These are phyloP conservation scores for Orthosia gothica DNA, from an alignment of 2,888 invertebrate genomes.

Conservation along the genomic window DNA sequence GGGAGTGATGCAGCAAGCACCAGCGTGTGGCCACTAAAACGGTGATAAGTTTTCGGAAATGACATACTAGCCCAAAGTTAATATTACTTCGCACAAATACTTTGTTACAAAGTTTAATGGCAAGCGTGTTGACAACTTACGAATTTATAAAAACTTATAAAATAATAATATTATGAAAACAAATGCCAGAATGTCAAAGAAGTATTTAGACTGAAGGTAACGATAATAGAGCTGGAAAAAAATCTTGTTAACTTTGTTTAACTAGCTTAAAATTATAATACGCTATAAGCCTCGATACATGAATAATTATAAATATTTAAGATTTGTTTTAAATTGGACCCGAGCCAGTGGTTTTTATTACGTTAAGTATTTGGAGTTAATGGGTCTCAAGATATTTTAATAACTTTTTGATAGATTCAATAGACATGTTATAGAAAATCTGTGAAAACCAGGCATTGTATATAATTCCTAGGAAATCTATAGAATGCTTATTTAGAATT, in stretches of 20 bases:
- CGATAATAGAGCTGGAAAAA: too few species aligned
- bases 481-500: too few species aligned
- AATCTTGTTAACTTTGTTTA: background rate
- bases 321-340: background rate
- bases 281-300: background rate
- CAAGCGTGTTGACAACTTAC: background rate
- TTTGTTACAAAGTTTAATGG: background rate
- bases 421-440: too few species aligned
- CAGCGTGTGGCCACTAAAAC: slow-evolving; percentile 3
- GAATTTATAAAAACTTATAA: background rate
- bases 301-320: background rate
- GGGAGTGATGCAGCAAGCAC: slow-evolving; percentile 25
- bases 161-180: background rate
- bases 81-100: background rate
- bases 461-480: too few species aligned
- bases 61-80: background rate
- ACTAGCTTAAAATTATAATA: too few species aligned
- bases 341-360: background rate
- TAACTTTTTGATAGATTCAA: background rate
- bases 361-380: background rate
- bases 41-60: background rate
- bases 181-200: background rate
- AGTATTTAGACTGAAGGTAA: background rate
- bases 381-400: background rate
- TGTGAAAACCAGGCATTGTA: too few species aligned